These are phyloP conservation scores for Eudyptes chrysolophus DNA, from an alignment of 2,113 vertebrate species.

Conservation along the genomic window DNA sequence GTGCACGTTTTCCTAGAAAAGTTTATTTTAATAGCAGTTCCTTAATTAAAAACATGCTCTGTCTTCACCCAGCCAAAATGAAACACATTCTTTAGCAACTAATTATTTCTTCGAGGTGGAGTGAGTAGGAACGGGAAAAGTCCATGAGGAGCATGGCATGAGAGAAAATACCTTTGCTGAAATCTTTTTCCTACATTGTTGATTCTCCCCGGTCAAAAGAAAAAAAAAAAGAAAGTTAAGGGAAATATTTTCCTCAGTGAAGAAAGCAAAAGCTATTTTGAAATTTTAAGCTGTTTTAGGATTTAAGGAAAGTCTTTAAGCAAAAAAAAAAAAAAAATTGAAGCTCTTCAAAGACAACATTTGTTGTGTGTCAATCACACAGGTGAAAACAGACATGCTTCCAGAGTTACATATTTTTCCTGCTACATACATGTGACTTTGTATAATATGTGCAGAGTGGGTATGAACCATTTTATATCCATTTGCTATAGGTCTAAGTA, in stretches of 20 bases:
- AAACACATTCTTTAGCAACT: constrained; percentile 29
- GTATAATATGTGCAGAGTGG: neutral
- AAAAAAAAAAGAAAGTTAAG: neutral
- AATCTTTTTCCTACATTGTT: neutral
- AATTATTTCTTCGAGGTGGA: constrained; percentile 55
- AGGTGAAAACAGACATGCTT: neutral
- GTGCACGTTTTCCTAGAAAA: constrained; percentile 37
- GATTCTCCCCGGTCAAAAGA: neutral
- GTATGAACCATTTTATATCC: neutral
- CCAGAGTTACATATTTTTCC: neutral
- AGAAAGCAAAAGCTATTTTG: neutral
- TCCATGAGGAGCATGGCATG: neutral
- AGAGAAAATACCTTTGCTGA: neutral
- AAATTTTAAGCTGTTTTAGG: neutral
- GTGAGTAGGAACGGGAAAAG: neutral
- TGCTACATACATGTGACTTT: neutral
- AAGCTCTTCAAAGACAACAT: neutral
- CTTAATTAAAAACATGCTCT: constrained; percentile 62
- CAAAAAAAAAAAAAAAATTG: neutral
- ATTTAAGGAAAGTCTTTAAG: neutral
- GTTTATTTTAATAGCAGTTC: constrained; percentile 42
- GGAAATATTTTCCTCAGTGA: neutral
- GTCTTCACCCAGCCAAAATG: constrained; percentile 42
- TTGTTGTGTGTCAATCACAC: neutral
- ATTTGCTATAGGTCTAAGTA: neutral